Evolutionary conservation across 1,140 invertebrate species (phyloP).

Genomic region (Anadara kagoshimensis): DNA sequence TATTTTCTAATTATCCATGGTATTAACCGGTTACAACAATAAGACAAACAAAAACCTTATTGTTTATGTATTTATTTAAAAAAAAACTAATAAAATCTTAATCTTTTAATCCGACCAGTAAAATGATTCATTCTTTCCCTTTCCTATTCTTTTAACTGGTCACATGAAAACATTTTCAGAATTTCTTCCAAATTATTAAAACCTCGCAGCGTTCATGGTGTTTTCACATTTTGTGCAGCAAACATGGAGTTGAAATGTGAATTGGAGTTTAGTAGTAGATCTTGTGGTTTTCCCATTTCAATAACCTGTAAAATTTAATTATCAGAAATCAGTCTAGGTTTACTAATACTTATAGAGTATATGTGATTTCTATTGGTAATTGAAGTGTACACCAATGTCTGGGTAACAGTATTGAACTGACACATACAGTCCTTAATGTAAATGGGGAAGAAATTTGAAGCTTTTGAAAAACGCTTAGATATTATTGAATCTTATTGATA

Average conservation of each 20-base stretch:
- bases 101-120: too few species aligned
- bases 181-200: too few species aligned
- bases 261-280: conserved; percentile 18
- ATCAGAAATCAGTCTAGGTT: neutral
- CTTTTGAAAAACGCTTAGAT: neutral
- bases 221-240: conserved; percentile 33
- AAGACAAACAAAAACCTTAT: too few species aligned
- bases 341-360: neutral
- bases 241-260: conserved; percentile 39
- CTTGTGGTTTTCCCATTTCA: conserved; percentile 34
- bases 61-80: too few species aligned
- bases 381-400: neutral
- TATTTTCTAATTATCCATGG: too few species aligned
- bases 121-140: too few species aligned
- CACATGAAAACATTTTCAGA: too few species aligned
- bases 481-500: neutral
- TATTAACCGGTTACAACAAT: too few species aligned
- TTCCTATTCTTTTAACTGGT: too few species aligned
- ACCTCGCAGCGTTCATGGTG: too few species aligned
- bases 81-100: too few species aligned
- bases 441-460: neutral
- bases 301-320: conserved; percentile 24
- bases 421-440: neutral
- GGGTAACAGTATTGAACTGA: neutral
- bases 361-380: neutral